Base-by-base conservation (phyloP, 2,888 invertebrate genomes). In the Protophormia terraenovae region DNA sequence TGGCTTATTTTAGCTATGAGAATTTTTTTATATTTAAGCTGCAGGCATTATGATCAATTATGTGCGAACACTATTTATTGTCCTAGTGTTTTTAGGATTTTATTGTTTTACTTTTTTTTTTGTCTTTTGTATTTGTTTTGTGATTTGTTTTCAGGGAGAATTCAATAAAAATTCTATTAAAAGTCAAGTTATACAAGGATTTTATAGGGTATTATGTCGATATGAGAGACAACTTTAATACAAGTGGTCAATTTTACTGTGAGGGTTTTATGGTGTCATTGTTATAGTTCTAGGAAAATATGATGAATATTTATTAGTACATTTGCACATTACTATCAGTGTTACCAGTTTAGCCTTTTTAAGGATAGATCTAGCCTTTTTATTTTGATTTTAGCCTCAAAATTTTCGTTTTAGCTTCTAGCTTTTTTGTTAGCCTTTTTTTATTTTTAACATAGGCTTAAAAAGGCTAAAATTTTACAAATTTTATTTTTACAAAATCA, bases 21-120 rank as follows among this genome's bases (percentile, higher is more conserved):
- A 32, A 19, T 45, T 77, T 38, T 81, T 62, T 27, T 27, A 12
- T 41, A 22, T 64, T 60, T 53, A 22, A 75, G 67, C 85, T 73
- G 5, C 69, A 86, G 87, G 88, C 88, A 90, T 90, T 90, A 90
- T 88, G 88, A 90, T 88, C 90, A 90, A 90, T 90, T 90, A 90
- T 89, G 89, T 90, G 90, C 87, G 89, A 90, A 90, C 88, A 86
- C 87, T 35, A 58, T 78, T 81, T 73, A 75, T 82, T 78, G 81
- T 81, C 55, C 24, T 60, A 22, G 3, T 62, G 58, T 3, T 32
- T 35, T 47, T 62, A 32, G 10, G 2, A 5, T 60, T 71, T 69
- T 73, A 24, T 50, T 22, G 22, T 19, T 32, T 24, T 27, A 14
- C 14, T 38, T 38, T 27, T n/a, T 29, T 16, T 14, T n/a, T n/a